Evolutionary conservation across 2,113 vertebrate species (phyloP).

Genomic region (Speoplatyrhinus poulsoni): DNA sequence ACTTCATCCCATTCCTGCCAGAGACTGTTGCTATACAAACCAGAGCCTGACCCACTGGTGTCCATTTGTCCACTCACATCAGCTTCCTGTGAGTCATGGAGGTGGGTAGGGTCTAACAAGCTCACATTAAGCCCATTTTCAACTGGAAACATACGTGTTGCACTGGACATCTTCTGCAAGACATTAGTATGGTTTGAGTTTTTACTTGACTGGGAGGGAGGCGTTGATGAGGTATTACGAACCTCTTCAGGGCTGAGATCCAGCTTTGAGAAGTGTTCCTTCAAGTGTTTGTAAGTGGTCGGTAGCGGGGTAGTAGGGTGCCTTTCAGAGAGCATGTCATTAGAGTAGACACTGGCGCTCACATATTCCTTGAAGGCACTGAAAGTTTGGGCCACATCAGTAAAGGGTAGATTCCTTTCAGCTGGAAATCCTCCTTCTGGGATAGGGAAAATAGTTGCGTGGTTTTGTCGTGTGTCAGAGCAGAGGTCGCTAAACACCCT

Average conservation of each 20-base stretch:
- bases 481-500: background rate
- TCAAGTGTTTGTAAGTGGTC: background rate
- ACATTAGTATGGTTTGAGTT: background rate
- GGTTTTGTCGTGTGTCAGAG: background rate
- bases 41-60: slow-evolving; percentile 80
- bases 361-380: slow-evolving; percentile 10
- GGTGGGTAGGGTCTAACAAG: background rate
- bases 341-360: slow-evolving; percentile 17
- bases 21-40: slow-evolving; percentile 70
- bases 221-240: background rate
- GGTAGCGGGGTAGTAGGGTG: slow-evolving; percentile 57
- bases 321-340: slow-evolving; percentile 60
- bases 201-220: slow-evolving; percentile 2
- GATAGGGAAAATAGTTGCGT: background rate
- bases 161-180: background rate
- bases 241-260: background rate
- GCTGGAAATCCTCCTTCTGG: background rate
- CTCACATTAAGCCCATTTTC: background rate
- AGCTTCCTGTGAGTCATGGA: background rate
- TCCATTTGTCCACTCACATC: slow-evolving; percentile 59
- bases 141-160: background rate
- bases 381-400: background rate
- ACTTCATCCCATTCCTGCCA: slow-evolving; percentile 63
- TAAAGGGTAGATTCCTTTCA: slow-evolving; percentile 10
- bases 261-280: background rate